phyloP scores from a whole-genome alignment of 2,797 vertebrate genomes.

The Hoplostethus mediterraneus region DNA sequence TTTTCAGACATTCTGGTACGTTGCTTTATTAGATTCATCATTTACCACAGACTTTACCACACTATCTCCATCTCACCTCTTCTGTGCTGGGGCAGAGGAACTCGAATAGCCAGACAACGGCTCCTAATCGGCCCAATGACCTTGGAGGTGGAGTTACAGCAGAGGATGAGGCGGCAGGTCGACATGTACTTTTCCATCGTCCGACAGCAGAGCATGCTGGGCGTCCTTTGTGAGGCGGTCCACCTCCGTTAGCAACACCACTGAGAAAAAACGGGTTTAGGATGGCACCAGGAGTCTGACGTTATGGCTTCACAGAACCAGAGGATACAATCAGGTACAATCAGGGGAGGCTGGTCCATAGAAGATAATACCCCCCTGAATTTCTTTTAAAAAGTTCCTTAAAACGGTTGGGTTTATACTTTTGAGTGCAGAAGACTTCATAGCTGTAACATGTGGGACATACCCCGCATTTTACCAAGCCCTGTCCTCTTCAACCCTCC shows the following conservation, averaged over 20 bases:
- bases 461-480: too few relatives aligned
- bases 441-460: too few relatives aligned
- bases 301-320: background rate
- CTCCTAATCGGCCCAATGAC: conserved; percentile 96
- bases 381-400: too few relatives aligned
- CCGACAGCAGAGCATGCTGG: conserved; percentile 95
- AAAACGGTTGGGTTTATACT: too few relatives aligned
- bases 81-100: conserved; percentile 93
- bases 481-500: too few relatives aligned
- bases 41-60: background rate
- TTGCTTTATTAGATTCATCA: background rate
- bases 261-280: conserved; percentile 81
- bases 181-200: conserved; percentile 99
- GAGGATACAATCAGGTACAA: too few relatives aligned
- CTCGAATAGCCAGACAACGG: conserved; percentile 92
- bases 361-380: too few relatives aligned
- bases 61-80: conserved; percentile 83
- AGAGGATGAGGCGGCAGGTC: conserved; percentile 95
- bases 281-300: background rate
- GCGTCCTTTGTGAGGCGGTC: conserved; percentile 97
- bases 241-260: conserved; percentile 95
- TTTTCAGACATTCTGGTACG: background rate
- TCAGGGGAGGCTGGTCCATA: too few relatives aligned
- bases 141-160: conserved; percentile 96
- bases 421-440: too few relatives aligned